These are phyloP conservation scores for Pseudolaguvia tuberculata DNA, from an alignment of 2,113 vertebrate species.

Conservation along the genomic window DNA sequence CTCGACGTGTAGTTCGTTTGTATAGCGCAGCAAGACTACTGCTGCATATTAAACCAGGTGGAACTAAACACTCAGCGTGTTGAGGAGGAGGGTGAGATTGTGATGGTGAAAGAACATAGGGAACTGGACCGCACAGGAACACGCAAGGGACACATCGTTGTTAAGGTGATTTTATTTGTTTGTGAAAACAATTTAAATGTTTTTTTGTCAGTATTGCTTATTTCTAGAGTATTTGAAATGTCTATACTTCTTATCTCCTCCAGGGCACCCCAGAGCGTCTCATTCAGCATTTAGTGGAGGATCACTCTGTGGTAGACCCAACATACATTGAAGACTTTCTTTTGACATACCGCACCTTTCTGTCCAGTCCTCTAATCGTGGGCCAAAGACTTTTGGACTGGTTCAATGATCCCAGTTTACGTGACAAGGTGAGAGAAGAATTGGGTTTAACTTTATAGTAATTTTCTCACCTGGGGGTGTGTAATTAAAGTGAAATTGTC, in stretches of 20 bases:
- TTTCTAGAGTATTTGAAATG: too few relatives aligned
- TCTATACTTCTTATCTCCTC: too few relatives aligned
- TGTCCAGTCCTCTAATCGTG: slow-evolving; percentile 95
- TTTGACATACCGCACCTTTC: slow-evolving; percentile 93
- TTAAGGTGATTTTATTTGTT: slow-evolving; percentile 76
- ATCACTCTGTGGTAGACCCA: slow-evolving; percentile 96
- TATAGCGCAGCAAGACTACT: slow-evolving; percentile 98
- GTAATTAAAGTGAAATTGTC: too few relatives aligned
- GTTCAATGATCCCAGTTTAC: slow-evolving; percentile 98
- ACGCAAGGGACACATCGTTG: slow-evolving; percentile 95
- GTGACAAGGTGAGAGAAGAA: slow-evolving; percentile 84
- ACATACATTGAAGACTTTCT: slow-evolving; percentile 98
- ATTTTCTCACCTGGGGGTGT: too few relatives aligned
- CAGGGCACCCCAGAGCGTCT: slow-evolving; percentile 93
- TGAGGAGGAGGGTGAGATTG: slow-evolving; percentile 97
- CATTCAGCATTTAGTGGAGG: slow-evolving; percentile 97
- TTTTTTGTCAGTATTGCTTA: too few relatives aligned
- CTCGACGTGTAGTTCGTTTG: slow-evolving; percentile 83
- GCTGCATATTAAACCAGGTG: slow-evolving; percentile 97
- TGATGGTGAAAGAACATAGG: slow-evolving; percentile 97
- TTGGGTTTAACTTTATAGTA: neutral
- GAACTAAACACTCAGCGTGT: slow-evolving; percentile 99
- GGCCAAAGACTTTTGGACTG: slow-evolving; percentile 97
- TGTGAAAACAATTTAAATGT: too few relatives aligned
- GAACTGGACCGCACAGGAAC: slow-evolving; percentile 96